phyloP scores from a whole-genome alignment of 2,888 invertebrate species.

The Himalopsyche tibetana region DNA sequence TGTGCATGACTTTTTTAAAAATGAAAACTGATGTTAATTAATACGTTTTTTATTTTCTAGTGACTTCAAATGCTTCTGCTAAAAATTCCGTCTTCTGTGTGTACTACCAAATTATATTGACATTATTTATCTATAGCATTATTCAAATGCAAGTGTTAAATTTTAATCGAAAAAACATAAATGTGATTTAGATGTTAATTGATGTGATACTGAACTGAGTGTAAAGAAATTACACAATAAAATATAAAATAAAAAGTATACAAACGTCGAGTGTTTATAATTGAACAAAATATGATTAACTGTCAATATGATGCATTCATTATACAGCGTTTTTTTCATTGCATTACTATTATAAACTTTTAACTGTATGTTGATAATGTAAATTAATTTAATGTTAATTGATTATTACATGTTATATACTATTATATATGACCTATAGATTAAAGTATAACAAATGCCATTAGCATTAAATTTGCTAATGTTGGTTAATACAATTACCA shows the following conservation, averaged over 20 bases:
- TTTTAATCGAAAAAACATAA: slow-evolving; percentile 52
- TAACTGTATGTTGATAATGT: slow-evolving; percentile 31
- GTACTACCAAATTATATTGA: slow-evolving; percentile 24
- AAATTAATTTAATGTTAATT: slow-evolving; percentile 24
- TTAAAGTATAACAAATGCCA: background rate
- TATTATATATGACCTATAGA: background rate
- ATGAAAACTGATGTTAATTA: too few relatives aligned
- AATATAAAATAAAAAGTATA: background rate
- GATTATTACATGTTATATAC: slow-evolving; percentile 22
- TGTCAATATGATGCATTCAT: background rate
- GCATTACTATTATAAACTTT: slow-evolving; percentile 18
- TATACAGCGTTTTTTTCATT: slow-evolving; percentile 4
- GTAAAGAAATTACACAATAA: slow-evolving; percentile 31
- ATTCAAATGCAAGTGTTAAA: slow-evolving; percentile 48
- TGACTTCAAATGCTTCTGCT: slow-evolving; percentile 59
- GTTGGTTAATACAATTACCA: slow-evolving; percentile 5
- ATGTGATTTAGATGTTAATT: slow-evolving; percentile 63
- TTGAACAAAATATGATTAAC: slow-evolving; percentile 6
- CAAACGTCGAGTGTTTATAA: slow-evolving; percentile 5
- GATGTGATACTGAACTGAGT: slow-evolving; percentile 57
- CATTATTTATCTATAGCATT: slow-evolving; percentile 39
- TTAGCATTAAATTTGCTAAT: slow-evolving; percentile 24
- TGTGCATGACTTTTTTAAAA: too few relatives aligned
- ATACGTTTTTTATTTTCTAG: slow-evolving; percentile 56
- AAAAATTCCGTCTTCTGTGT: slow-evolving; percentile 45